Base-by-base conservation (phyloP, 2,113 vertebrate species). In the Paramisgurnus dabryanus region DNA sequence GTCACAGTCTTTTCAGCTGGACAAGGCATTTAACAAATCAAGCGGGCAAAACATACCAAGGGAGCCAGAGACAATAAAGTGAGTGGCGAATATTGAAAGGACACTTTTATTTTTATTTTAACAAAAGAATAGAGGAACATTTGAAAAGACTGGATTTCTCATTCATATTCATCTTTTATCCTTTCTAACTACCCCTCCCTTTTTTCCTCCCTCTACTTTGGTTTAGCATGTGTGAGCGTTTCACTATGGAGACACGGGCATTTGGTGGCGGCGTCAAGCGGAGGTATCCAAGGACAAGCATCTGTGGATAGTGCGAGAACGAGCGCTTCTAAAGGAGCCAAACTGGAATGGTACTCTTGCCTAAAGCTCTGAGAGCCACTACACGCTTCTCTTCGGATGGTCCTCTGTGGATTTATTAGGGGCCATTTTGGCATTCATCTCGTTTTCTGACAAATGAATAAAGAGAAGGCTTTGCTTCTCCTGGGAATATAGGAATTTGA, bases 281-380 rank as follows among this genome's bases (percentile, higher is more conserved):
- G 91, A 91, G 87, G 93, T 93, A 93, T 93, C 94, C 94, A 95
- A 96, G 95, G 95, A 95, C 95, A 93, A 93, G 91, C 89, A 41
- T 89, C 85, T 89, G 86, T 86, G 89, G 87, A 89, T 86, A 88
- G 91, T 87, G 85, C 82, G 61, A 89, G 88, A 93, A 88, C 88
- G 82, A 88, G 89, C 87, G 89, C 91, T 84, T 89, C 91, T 92
- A 88, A 89, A 79, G 88, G 84, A 91, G 90, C 89, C 79, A 90
- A 91, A 91, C 89, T 90, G 93, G 93, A 94, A 91, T 92, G 91
- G 87, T 92, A 92, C 89, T 88, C 88, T 92, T 87, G 90, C 93
- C 87, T 93, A 91, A 82, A 70, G 89, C 87, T 89, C 87, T 84
- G 58, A 75, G 79, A 78, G 79, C 68, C 74, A 43, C 50, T 85